Percentiles rank a stretch among this genome's conserved stretches.
Conservation (phyloP, 2,113 vertebrate species). For the Thalassoma bifasciatum region DNA sequence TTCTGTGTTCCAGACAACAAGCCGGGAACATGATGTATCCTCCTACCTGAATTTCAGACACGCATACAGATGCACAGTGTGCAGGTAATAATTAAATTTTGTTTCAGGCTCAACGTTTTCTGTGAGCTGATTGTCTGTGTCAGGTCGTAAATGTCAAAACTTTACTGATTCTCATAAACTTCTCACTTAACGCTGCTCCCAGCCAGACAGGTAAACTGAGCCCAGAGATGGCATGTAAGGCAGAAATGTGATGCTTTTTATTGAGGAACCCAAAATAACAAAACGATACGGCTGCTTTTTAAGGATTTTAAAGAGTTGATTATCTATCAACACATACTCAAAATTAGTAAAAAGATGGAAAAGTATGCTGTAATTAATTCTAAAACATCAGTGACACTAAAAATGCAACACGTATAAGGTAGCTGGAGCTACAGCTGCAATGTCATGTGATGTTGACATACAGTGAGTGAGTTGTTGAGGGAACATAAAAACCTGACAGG, state of each 20-base stretch:
- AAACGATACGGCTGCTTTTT: not conserved
- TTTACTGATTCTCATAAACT: slow-evolving; percentile 54
- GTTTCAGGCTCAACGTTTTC: slow-evolving; percentile 21
- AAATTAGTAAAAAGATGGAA: too few relatives aligned
- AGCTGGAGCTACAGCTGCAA: too few relatives aligned
- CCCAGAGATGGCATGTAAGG: slow-evolving; percentile 3
- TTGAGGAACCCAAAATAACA: not conserved
- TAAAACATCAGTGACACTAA: too few relatives aligned
- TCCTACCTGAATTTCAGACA: slow-evolving; percentile 15
- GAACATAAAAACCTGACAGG: too few relatives aligned
- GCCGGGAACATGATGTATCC: slow-evolving; percentile 3
- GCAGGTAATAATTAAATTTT: slow-evolving; percentile 52
- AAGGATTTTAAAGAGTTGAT: too few relatives aligned
- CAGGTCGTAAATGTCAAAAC: slow-evolving; percentile 57
- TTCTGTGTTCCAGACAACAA: slow-evolving; percentile 4
- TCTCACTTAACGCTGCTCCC: slow-evolving; percentile 46
- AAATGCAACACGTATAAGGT: too few relatives aligned
- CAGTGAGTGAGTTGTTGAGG: too few relatives aligned
- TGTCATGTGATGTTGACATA: too few relatives aligned
- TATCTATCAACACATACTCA: too few relatives aligned
- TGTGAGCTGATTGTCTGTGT: slow-evolving; percentile 6
- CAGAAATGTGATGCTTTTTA: not conserved
- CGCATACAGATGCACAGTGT: slow-evolving; percentile 37
- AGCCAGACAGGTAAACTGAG: slow-evolving; percentile 27
- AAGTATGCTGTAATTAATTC: too few relatives aligned